Evolutionary conservation across 92 coral and sea anemone genomes (phyloP), one percentile per base, ranked within the genome.

Genomic region (Meandrina meandrites): DNA sequence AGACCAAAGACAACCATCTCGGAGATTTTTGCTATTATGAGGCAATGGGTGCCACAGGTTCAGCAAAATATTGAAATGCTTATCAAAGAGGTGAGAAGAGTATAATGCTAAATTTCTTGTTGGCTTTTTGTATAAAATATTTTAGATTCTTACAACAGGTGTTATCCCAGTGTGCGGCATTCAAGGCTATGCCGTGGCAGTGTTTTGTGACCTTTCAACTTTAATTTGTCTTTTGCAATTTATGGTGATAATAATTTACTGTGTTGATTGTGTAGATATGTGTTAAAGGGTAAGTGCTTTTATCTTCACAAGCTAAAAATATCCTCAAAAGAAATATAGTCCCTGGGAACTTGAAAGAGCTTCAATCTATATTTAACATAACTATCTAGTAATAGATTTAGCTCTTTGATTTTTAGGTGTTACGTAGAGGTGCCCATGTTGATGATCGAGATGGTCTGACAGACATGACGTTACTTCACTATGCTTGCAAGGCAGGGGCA

Each of bases 1-100:
- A 97, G 99, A 68, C 88, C 96, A 68, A 90, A 90, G 81, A 97
- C 99, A n/a, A 84, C 94, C 69, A 94, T 97, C 69, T 91, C 99
- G 35, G 97, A 97, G 86, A 70, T 97, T 68, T 97, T 97, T 94
- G 99, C 97, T 11, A 88, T 97, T 16, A 95, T 95, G 95, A 88
- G 99, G 35, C 99, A 97, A 36, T 97, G 99, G 99, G 98, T 97
- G 28, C 99, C 99, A 21, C 99, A 97, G 89, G 98, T 97, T 21
- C 99, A 97, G 50, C 99, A 97, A 86, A 97, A 95, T 89, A 83
- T 97, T 42, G 99, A 92, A 82, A 91, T 94, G 68, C 92, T 97
- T 47, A 89, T 92, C 24, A 93, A 82, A 53, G 98, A 97, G 99
- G 99, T 97, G 86, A 77, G 76, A 35, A 0, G 30, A 24, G 30